Evolutionary conservation across 2,113 vertebrate species (phyloP).

Genomic region (Larimichthys polyactis): DNA sequence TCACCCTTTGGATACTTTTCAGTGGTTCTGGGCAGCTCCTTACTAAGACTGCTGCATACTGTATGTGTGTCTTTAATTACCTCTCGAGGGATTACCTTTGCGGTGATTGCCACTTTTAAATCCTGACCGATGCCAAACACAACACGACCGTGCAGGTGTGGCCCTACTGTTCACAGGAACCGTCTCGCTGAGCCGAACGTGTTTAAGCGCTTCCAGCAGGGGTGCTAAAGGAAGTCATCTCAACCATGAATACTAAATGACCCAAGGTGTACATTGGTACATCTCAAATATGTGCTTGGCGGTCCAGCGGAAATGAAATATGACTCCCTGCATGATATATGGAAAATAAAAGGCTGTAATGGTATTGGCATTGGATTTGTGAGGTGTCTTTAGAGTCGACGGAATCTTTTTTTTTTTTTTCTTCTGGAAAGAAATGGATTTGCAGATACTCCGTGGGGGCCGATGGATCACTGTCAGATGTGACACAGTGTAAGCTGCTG

Average conservation of each 20-base stretch:
- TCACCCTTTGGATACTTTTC: constrained; percentile 27
- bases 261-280: constrained; percentile 44
- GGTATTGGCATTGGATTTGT: constrained; percentile 47
- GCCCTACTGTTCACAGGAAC: constrained; percentile 27
- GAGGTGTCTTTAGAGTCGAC: constrained; percentile 20
- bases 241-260: constrained; percentile 60
- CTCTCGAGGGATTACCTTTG: constrained; percentile 52
- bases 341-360: constrained; percentile 22
- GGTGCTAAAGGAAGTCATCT: constrained; percentile 58
- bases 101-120: constrained; percentile 59
- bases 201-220: constrained; percentile 59
- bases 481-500: constrained; percentile 59
- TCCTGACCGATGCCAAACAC: constrained; percentile 58
- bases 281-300: constrained; percentile 59
- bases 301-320: constrained; percentile 33
- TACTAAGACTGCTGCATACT: constrained; percentile 3
- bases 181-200: constrained; percentile 22
- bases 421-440: constrained; percentile 15
- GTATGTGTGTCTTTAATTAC: constrained; percentile 69
- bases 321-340: constrained; percentile 19
- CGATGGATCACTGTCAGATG: constrained; percentile 61
- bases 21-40: background rate
- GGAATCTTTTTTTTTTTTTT: constrained; percentile 34
- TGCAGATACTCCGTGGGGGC: constrained; percentile 31
- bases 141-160: constrained; percentile 54